Conservation (phyloP, 1,140 invertebrate species). For the Macrobrachium rosenbergii region DNA sequence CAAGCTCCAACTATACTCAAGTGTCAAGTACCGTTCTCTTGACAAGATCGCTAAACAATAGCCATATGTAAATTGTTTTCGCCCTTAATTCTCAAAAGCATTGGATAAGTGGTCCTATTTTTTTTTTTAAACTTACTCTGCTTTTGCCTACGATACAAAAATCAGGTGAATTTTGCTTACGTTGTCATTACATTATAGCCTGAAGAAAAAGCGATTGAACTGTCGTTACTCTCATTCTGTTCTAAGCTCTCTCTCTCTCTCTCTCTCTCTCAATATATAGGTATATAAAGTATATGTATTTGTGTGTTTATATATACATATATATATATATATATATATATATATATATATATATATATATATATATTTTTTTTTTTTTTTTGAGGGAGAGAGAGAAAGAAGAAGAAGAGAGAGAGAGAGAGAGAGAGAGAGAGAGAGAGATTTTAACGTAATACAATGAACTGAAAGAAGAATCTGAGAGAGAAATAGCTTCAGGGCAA, state of each 20-base stretch:
- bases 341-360: not conserved
- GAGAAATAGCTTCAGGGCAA: too few species aligned
- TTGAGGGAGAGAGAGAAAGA: slow-evolving; percentile 31
- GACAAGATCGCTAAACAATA: too few species aligned
- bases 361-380: too few species aligned
- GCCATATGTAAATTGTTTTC: too few species aligned
- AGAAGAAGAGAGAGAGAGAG: slow-evolving; percentile 5
- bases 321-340: slow-evolving; percentile 1
- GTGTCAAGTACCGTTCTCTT: too few species aligned
- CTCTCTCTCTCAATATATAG: not conserved
- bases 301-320: not conserved
- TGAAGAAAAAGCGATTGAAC: not conserved
- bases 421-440: slow-evolving; percentile 1
- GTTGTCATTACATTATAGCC: too few species aligned
- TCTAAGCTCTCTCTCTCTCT: not conserved
- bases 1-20: not conserved
- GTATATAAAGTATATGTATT: not conserved
- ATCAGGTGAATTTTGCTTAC: too few species aligned
- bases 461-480: not conserved
- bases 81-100: too few species aligned
- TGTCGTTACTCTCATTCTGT: not conserved
- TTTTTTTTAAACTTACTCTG: too few species aligned
- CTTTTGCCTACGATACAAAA: too few species aligned
- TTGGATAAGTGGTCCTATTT: too few species aligned
- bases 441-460: too few species aligned